A percentile compares a stretch with the other conserved stretches of the same genome.
Conservation (phyloP, 2,113 vertebrate species). For the Acrocephalus kingi region DNA sequence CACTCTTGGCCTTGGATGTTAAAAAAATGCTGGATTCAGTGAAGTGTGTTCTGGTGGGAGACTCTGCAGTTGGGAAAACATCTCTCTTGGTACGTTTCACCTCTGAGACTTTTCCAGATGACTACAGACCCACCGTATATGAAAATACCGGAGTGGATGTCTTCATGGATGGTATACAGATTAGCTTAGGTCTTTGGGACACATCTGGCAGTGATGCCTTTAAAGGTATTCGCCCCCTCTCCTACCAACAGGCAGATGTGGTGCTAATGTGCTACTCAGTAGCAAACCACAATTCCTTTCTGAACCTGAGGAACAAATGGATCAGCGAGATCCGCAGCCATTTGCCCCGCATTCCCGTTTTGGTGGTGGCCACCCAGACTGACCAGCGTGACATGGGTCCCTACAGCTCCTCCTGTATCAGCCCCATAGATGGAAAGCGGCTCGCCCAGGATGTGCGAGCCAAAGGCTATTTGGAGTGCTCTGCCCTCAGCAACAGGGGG, state of each 20-base stretch:
- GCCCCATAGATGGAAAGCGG: conserved; percentile 79
- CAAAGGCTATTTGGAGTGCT: conserved; percentile 95
- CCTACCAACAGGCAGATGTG: conserved; percentile 94
- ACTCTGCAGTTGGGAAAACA: conserved; percentile 92
- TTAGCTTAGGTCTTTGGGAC: conserved; percentile 96
- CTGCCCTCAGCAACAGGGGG: conserved; percentile 88
- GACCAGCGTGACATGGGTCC: conserved; percentile 87
- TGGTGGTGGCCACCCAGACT: conserved; percentile 94
- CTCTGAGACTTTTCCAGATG: conserved; percentile 92
- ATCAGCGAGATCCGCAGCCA: conserved; percentile 84
- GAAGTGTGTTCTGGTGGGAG: conserved; percentile 95
- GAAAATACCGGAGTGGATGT: conserved; percentile 95
- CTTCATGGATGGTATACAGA: conserved; percentile 92
- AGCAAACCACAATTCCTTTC: conserved; percentile 87
- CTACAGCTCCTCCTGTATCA: conserved; percentile 80
- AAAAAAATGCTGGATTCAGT: conserved; percentile 81
- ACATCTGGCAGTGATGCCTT: conserved; percentile 92
- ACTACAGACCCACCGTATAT: conserved; percentile 93
- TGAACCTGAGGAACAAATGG: conserved; percentile 88
- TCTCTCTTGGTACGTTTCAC: conserved; percentile 93
- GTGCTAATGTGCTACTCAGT: conserved; percentile 94
- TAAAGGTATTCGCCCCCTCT: conserved; percentile 88
- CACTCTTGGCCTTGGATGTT: not conserved
- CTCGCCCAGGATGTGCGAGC: conserved; percentile 88
- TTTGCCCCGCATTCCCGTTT: conserved; percentile 85